Percentiles rank a stretch among this genome's conserved stretches.
These are phyloP conservation scores for Sceliomorpha sp. DNA, from an alignment of 2,888 invertebrate genomes.

Conservation along the genomic window DNA sequence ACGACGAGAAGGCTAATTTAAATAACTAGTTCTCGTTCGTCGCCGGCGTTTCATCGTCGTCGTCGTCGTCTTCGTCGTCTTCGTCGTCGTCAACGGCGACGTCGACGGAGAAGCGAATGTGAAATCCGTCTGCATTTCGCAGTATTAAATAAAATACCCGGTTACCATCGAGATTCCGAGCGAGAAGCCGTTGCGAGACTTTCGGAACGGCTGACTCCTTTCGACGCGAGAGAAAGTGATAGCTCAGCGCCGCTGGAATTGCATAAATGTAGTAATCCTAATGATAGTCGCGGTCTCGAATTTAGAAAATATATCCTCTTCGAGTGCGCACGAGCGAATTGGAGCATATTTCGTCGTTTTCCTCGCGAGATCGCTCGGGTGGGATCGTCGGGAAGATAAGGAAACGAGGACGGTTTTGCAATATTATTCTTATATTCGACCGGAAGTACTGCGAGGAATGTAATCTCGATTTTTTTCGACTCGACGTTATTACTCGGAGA, in stretches of 20 bases:
- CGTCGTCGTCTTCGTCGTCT: too few relatives aligned
- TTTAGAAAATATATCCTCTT: constrained; percentile 29
- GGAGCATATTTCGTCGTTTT: background rate
- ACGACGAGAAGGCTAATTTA: background rate
- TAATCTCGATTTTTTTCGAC: too few relatives aligned
- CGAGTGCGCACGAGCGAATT: constrained; percentile 2
- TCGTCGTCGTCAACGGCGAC: too few relatives aligned
- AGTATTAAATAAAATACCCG: constrained; percentile 3
- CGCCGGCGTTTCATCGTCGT: background rate
- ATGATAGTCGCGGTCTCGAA: constrained; percentile 41
- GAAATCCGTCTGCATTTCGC: constrained; percentile 1
- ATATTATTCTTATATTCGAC: too few relatives aligned
- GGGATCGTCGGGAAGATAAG: too few relatives aligned
- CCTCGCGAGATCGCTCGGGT: too few relatives aligned
- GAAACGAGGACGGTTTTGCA: too few relatives aligned
- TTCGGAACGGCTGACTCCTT: constrained; percentile 45
- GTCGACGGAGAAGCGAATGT: background rate
- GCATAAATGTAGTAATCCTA: constrained; percentile 52
- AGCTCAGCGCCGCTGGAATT: constrained; percentile 44
- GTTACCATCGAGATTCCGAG: constrained; percentile 33
- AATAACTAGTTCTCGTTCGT: constrained; percentile 2
- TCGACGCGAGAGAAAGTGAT: constrained; percentile 51
- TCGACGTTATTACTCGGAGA: too few relatives aligned
- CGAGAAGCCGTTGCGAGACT: constrained; percentile 40
- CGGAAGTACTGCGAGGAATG: too few relatives aligned